Percentiles rank a stretch among this genome's conserved stretches.
These are phyloP conservation scores for Nasua narica DNA, from an alignment of 2,797 vertebrate genomes.

Conservation along the genomic window DNA sequence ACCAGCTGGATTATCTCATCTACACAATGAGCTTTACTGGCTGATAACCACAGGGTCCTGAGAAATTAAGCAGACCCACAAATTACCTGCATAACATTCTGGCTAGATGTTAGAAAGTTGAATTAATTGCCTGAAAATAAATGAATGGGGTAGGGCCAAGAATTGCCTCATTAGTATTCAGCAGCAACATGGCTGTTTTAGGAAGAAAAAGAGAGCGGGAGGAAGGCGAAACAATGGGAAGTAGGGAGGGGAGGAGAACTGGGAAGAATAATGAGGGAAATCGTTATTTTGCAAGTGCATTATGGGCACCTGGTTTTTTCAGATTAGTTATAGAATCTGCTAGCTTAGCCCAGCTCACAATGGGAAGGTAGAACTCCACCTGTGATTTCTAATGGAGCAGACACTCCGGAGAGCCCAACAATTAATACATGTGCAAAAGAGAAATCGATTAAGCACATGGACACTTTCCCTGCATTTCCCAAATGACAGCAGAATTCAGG, in stretches of 20 bases:
- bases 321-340: neutral
- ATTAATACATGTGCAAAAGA: neutral
- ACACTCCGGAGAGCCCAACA: neutral
- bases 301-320: neutral
- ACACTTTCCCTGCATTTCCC: neutral
- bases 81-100: constrained; percentile 68
- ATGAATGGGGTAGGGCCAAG: constrained; percentile 41
- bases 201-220: constrained; percentile 3
- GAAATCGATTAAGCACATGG: neutral
- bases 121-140: constrained; percentile 77
- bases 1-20: constrained; percentile 69
- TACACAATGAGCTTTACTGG: constrained; percentile 53
- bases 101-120: constrained; percentile 47
- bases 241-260: neutral
- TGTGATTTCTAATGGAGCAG: neutral
- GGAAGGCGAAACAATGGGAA: constrained; percentile 27
- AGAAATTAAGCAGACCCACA: constrained; percentile 65
- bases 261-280: constrained; percentile 40
- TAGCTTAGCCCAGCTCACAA: neutral
- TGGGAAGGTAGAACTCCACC: neutral
- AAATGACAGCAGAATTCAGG: constrained; percentile 30
- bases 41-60: constrained; percentile 66
- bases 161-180: constrained; percentile 70
- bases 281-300: neutral
- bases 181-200: constrained; percentile 29